These are phyloP conservation scores for Hoplodrina ambigua DNA, from an alignment of 2,888 invertebrate genomes.

Conservation along the genomic window DNA sequence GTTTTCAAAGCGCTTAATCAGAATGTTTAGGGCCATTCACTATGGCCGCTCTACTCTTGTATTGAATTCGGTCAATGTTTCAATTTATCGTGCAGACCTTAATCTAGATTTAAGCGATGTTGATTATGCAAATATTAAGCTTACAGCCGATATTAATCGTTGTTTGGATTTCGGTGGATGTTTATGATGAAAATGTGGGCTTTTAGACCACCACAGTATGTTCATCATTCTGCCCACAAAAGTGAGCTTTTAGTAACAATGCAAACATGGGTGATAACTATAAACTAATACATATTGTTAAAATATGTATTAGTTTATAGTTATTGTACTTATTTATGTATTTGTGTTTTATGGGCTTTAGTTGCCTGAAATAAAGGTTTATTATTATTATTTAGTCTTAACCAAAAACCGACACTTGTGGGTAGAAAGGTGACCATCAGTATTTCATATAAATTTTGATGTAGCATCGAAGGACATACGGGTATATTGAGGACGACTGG, in stretches of 20 bases:
- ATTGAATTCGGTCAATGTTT: slow-evolving; percentile 35
- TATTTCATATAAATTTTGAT: no score
- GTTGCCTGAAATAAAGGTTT: no score
- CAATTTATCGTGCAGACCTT: slow-evolving; percentile 41
- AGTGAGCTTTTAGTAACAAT: no score
- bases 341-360: no score
- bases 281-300: no score
- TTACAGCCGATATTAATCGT: slow-evolving; percentile 17
- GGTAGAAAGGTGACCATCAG: neutral
- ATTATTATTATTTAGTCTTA: no score
- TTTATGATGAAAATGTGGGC: slow-evolving; percentile 17
- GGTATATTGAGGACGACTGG: no score
- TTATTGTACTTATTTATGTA: no score
- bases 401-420: no score
- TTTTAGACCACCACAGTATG: neutral
- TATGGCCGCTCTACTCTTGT: slow-evolving; percentile 10
- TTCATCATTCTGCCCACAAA: no score
- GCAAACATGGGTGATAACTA: no score
- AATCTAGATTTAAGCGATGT: slow-evolving; percentile 45
- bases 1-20: slow-evolving; percentile 24
- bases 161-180: slow-evolving; percentile 13
- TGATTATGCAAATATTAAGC: slow-evolving; percentile 45
- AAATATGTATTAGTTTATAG: no score
- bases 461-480: neutral
- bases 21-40: slow-evolving; percentile 24